Evolutionary conservation across 2,888 invertebrate genomes (phyloP), one percentile per base, ranked within the genome.

Genomic region (Aromia moschata): DNA sequence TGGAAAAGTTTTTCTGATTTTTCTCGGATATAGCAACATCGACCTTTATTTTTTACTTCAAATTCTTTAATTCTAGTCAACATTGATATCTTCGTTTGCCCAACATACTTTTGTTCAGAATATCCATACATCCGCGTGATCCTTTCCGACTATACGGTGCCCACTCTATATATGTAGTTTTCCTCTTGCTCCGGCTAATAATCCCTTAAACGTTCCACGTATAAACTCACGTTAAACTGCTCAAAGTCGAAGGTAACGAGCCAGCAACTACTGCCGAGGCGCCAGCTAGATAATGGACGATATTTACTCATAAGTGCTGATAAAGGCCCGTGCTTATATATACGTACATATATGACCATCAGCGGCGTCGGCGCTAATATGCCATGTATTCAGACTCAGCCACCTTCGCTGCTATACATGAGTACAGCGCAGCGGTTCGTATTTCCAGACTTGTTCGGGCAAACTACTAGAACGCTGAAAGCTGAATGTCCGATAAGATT

Each of bases 301-400:
- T 54, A 65, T 62, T 65, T 65, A 65, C 58, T 65, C 58, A 37
- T 53, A 58, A 56, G 65, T 52, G 47, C 49, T 65, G 65, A 65
- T 65, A 65, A 56, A 51, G 51, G 40, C 31, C 11, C 38, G 45
- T 40, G 58, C 56, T 56, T 56, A n/a, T n/a, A n/a, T n/a, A n/a
- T 60, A 58, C 54, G 51, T 60, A 57, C 53, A n/a, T n/a, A n/a
- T n/a, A n/a, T n/a, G n/a, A n/a, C n/a, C n/a, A n/a, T n/a, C n/a
- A n/a, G n/a, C n/a, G n/a, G n/a, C 54, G 57, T 61, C 59, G 59
- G 54, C 31, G 54, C 31, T 62, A 65, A 65, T 65, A 60, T 62
- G 62, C 60, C 51, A 57, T 60, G n/a, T n/a, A n/a, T n/a, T n/a
- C n/a, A n/a, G n/a, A 43, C 51, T 47, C 15, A 45, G 44, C 55